Evolutionary conservation across 2,888 invertebrate genomes (phyloP), one percentile per base, ranked within the genome.

Genomic region (Mamestra brassicae): DNA sequence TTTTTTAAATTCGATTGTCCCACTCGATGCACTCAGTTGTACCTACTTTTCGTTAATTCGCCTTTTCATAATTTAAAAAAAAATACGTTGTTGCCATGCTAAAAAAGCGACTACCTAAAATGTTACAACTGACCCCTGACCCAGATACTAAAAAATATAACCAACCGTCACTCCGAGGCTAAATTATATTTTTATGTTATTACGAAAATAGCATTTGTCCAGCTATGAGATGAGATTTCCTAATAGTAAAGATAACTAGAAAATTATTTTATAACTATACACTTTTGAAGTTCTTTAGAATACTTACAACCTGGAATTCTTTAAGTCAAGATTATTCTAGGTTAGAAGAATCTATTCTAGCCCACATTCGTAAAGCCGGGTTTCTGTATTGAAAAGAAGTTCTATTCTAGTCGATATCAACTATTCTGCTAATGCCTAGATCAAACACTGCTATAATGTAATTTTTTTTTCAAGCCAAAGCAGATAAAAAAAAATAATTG

Each of bases 121-220:
- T 13, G 34, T 38, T 72, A 57, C 38, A 36, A 13, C 64, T 64
- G 58, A 76, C 80, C 58, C 13, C 34, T 78, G 75, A 64, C 74
- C 74, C 2, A 80, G 42, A 17, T 79, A 42, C 47, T 26, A 47
- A n/a, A 72, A 47, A 47, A 45, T 38, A 78, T 63, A 62, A 67
- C 60, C 38, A 15, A 11, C 50, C 36, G 54, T 34, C 36, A 57
- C n/a, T 26, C 42, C 42, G 57, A 58, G 7, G 57, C 26, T 17
- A 5, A 36, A 50, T n/a, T n/a, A 13, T 60, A 11, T 34, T 42
- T 67, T 52, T 34, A 52, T 26, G 26, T 15, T n/a, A 52, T 42
- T 45, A n/a, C 0, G 3, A 60, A 13, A 60, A 72, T 13, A 47
- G n/a, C 42, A 7, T 10, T 11, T 57, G 45, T 26, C 45, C 45